Percentiles rank a stretch among this genome's conserved stretches.
Evolutionary conservation across 2,113 vertebrate species (phyloP).

Genomic region (Gallinago undulata): DNA sequence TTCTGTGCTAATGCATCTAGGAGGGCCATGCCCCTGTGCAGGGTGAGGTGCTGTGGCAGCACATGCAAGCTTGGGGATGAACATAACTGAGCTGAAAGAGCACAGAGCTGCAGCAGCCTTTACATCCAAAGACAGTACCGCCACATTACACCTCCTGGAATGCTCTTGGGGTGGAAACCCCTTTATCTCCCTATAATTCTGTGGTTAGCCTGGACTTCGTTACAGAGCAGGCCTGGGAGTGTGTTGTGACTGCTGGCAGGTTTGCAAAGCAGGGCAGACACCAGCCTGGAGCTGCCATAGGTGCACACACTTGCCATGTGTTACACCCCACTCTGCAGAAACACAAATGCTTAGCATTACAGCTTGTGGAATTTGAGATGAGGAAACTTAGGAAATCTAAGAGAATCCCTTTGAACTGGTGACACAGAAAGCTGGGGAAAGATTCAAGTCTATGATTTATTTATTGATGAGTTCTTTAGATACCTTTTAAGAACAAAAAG

Average conservation of each 20-base stretch:
- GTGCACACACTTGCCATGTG: rapidly evolving
- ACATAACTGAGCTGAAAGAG: not conserved
- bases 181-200: not conserved
- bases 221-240: not conserved
- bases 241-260: not conserved
- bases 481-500: not conserved
- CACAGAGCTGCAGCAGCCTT: not conserved
- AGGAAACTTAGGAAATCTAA: not conserved
- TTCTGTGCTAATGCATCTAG: not conserved
- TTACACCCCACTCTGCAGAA: not conserved
- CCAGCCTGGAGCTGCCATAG: not conserved
- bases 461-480: conserved; percentile 7
- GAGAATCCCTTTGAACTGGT: not conserved
- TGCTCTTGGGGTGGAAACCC: not conserved
- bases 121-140: not conserved
- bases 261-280: not conserved
- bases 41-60: not conserved
- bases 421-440: not conserved
- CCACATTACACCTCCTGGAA: not conserved
- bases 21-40: not conserved
- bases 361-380: not conserved
- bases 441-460: not conserved
- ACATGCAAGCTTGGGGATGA: not conserved
- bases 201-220: not conserved
- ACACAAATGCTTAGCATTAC: not conserved